phyloP scores from a whole-genome alignment of 2,113 vertebrate genomes.

The Myotis davidii region DNA sequence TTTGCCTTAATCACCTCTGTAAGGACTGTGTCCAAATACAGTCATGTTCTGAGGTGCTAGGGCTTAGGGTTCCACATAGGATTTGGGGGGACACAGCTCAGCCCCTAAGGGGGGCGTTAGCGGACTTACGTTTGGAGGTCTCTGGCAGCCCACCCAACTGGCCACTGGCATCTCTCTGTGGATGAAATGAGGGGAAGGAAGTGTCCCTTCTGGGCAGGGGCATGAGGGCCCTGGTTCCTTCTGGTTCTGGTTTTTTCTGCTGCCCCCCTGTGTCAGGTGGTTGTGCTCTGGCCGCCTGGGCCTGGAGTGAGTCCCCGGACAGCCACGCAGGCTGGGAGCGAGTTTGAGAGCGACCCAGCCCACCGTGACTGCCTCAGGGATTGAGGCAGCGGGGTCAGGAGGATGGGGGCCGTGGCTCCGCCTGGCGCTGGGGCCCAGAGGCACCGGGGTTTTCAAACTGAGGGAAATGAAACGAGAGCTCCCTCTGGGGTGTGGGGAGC shows the following conservation, averaged over 20 bases:
- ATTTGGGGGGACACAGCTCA: not conserved
- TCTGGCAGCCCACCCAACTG: not conserved
- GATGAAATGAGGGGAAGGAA: not conserved
- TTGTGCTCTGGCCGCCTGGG: not conserved
- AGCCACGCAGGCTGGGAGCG: fast-evolving
- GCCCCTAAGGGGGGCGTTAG: not conserved
- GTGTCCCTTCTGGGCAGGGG: not conserved
- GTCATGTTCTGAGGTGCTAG: not conserved
- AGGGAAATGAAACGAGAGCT: fast-evolving
- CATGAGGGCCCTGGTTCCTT: not conserved
- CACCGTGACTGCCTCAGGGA: not conserved
- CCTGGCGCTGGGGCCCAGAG: not conserved
- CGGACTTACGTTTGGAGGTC: not conserved
- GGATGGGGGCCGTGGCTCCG: not conserved
- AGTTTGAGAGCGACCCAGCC: not conserved
- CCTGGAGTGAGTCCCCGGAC: not conserved
- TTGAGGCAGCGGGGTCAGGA: not conserved
- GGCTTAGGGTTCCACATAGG: not conserved
- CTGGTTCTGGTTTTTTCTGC: not conserved
- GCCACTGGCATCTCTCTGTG: not conserved
- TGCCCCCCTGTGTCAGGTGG: not conserved
- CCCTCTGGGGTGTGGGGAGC: fast-evolving
- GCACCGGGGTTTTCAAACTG: not conserved
- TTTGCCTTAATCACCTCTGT: not conserved
- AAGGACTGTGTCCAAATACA: not conserved